These are phyloP conservation scores for Patella pellucida DNA, from an alignment of 2,888 invertebrate genomes.

Conservation along the genomic window DNA sequence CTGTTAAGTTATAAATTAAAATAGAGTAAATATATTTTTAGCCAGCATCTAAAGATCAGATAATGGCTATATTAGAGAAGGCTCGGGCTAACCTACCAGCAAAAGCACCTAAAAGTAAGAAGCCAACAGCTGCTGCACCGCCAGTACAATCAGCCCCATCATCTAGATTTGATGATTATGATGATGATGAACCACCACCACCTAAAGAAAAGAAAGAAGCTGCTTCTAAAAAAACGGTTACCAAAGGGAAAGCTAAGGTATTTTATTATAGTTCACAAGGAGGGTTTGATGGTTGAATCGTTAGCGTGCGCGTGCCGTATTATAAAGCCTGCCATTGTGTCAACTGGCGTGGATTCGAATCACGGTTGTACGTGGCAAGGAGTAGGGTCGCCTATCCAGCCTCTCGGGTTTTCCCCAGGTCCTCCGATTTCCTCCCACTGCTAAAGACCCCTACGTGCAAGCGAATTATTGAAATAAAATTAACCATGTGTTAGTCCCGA, in stretches of 20 bases:
- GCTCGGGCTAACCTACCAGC: constrained; percentile 86
- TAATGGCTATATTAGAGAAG: constrained; percentile 87
- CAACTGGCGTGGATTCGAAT: no score
- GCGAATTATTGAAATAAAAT: no score
- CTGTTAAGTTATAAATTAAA: no score
- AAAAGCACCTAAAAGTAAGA: constrained; percentile 72
- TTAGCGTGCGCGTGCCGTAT: no score
- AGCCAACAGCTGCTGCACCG: constrained; percentile 43
- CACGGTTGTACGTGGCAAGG: no score
- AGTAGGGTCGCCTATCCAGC: no score
- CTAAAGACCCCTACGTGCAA: no score
- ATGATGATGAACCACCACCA: constrained; percentile 43
- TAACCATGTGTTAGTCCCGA: no score
- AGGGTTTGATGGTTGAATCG: no score
- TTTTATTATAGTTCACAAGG: not conserved
- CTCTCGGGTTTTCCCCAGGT: no score
- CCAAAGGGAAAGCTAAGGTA: constrained; percentile 40
- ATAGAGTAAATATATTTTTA: constrained; percentile 38
- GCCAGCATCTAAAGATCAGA: constrained; percentile 73
- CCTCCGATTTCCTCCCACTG: no score
- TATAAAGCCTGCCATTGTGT: no score
- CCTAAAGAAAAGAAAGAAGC: constrained; percentile 31
- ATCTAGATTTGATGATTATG: constrained; percentile 32
- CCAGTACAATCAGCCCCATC: constrained; percentile 34
- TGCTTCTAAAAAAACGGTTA: constrained; percentile 42